Evolutionary conservation across 2,113 vertebrate genomes (phyloP).

Genomic region (Amia ocellicauda): DNA sequence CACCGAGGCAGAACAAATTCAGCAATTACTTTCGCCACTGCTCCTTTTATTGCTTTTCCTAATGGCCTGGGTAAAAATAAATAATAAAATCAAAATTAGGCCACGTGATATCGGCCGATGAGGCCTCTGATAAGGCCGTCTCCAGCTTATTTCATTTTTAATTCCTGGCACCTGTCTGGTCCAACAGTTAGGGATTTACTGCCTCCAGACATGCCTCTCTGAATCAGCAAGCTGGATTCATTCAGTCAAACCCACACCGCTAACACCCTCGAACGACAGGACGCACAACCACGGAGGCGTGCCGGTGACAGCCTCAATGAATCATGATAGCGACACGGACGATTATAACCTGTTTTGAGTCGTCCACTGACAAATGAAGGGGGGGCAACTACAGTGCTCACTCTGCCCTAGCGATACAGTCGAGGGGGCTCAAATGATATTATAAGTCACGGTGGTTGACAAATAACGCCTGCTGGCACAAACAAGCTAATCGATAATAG

Average conservation of each 20-base stretch:
- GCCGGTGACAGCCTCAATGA: background rate
- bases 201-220: background rate
- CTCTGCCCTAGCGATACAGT: background rate
- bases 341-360: too few species aligned
- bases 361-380: background rate
- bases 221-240: conserved; percentile 3
- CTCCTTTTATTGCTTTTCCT: background rate
- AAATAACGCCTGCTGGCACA: background rate
- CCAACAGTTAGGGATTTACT: background rate
- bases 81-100: background rate
- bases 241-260: background rate
- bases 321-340: too few species aligned
- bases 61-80: background rate
- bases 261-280: conserved; percentile 14
- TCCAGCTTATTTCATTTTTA: background rate
- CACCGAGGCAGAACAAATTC: background rate
- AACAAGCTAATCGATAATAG: background rate
- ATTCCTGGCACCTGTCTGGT: background rate
- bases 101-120: too few species aligned
- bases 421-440: background rate
- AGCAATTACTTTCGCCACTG: background rate
- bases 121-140: background rate
- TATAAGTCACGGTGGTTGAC: background rate
- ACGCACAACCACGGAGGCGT: conserved; percentile 16
- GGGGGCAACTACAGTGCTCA: background rate